Percentiles rank a stretch among this genome's conserved stretches.
Evolutionary conservation across 2,113 vertebrate genomes (phyloP).

Genomic region (Cisticola juncidis): DNA sequence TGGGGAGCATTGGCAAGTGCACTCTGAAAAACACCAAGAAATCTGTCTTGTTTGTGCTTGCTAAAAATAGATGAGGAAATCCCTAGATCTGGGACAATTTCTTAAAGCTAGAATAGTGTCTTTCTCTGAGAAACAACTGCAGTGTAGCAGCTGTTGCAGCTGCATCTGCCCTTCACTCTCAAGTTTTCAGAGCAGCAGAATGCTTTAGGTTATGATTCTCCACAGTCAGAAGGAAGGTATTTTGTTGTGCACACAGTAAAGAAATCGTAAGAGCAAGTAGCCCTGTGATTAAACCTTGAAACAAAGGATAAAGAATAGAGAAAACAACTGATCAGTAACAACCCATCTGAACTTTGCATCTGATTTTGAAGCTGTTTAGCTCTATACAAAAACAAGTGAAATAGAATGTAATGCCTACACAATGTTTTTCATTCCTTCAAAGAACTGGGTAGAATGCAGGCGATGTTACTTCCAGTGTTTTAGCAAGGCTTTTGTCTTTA

Average conservation of each 20-base stretch:
- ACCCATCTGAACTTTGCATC: background rate
- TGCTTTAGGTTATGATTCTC: background rate
- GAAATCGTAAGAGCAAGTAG: background rate
- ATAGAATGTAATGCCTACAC: background rate
- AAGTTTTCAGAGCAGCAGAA: background rate
- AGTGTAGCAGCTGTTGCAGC: background rate
- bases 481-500: background rate
- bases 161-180: background rate
- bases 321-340: background rate
- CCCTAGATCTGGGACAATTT: background rate
- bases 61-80: background rate
- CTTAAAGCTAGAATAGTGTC: background rate
- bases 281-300: rapidly evolving
- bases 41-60: background rate
- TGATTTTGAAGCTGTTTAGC: background rate
- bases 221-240: background rate
- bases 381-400: background rate
- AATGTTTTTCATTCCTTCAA: background rate
- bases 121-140: background rate
- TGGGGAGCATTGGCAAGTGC: background rate
- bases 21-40: background rate
- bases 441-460: background rate
- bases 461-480: background rate
- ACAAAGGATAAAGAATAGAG: background rate
- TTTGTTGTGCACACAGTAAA: background rate